phyloP scores from a whole-genome alignment of 2,888 invertebrate species.

The Nephrotoma guestfalica region DNA sequence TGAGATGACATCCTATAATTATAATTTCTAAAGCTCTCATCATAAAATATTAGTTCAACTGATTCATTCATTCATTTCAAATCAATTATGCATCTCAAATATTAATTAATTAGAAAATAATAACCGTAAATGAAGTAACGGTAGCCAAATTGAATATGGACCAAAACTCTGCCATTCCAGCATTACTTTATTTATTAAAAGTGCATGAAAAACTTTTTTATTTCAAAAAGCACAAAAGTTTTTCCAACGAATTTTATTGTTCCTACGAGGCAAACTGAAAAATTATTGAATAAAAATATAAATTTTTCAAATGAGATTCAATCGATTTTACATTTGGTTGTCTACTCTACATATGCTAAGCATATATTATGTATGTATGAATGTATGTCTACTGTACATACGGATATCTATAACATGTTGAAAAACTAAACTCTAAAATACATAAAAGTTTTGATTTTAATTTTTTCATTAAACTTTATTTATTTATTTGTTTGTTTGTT shows the following conservation, averaged over 20 bases:
- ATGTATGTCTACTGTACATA: neutral
- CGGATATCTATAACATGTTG: neutral
- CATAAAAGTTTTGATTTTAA: neutral
- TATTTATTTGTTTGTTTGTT: neutral
- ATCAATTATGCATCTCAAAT: too few relatives aligned
- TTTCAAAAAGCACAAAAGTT: neutral
- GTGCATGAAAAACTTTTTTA: neutral
- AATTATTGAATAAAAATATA: neutral
- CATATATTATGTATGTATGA: neutral
- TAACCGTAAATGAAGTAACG: too few relatives aligned
- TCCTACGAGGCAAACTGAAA: neutral
- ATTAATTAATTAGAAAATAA: too few relatives aligned
- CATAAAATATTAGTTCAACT: too few relatives aligned
- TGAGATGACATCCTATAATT: too few relatives aligned
- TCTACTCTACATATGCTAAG: neutral
- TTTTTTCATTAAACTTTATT: neutral
- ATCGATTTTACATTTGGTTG: neutral
- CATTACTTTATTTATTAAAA: too few relatives aligned
- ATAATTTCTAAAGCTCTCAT: too few relatives aligned
- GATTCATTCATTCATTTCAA: too few relatives aligned
- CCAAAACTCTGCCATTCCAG: too few relatives aligned
- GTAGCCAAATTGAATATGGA: too few relatives aligned
- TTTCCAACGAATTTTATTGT: neutral
- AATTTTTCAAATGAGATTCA: neutral
- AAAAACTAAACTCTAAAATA: neutral